phyloP scores from a whole-genome alignment of 2,113 vertebrate genomes.

The Todiramphus saurophagus region DNA sequence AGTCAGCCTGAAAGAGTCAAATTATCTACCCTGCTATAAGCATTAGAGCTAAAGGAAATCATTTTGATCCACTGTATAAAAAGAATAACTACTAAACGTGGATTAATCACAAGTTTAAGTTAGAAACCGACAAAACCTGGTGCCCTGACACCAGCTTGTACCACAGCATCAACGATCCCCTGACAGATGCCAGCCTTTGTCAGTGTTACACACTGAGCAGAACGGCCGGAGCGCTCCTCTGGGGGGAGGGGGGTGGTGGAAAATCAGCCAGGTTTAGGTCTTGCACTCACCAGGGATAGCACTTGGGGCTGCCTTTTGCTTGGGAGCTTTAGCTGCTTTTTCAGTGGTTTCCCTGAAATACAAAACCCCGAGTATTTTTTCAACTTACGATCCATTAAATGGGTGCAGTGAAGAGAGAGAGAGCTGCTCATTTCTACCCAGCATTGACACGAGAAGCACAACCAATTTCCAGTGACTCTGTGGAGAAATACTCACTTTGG shows the following conservation, averaged over 20 bases:
- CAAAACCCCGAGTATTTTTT: neutral
- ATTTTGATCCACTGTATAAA: neutral
- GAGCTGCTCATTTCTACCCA: neutral
- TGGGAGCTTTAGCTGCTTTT: slow-evolving; percentile 28
- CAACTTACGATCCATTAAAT: neutral
- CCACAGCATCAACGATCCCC: accelerated
- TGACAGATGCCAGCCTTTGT: no score
- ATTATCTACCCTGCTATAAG: neutral
- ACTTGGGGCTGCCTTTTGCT: slow-evolving; percentile 19
- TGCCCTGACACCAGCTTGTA: neutral
- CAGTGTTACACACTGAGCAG: no score
- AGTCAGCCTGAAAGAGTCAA: neutral
- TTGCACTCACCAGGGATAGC: slow-evolving; percentile 48
- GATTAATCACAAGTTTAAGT: neutral
- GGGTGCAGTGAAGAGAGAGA: neutral
- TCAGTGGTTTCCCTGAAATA: slow-evolving; percentile 56
- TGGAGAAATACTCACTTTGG: slow-evolving; percentile 65
- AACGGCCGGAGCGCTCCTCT: accelerated
- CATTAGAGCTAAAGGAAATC: neutral
- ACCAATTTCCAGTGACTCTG: neutral
- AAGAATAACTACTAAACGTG: neutral
- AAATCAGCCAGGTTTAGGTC: neutral
- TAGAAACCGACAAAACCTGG: neutral
- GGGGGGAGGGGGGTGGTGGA: neutral
- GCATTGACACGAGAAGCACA: neutral